Evolutionary conservation across 2,797 vertebrate species (phyloP).

Genomic region (Diceros bicornis): DNA sequence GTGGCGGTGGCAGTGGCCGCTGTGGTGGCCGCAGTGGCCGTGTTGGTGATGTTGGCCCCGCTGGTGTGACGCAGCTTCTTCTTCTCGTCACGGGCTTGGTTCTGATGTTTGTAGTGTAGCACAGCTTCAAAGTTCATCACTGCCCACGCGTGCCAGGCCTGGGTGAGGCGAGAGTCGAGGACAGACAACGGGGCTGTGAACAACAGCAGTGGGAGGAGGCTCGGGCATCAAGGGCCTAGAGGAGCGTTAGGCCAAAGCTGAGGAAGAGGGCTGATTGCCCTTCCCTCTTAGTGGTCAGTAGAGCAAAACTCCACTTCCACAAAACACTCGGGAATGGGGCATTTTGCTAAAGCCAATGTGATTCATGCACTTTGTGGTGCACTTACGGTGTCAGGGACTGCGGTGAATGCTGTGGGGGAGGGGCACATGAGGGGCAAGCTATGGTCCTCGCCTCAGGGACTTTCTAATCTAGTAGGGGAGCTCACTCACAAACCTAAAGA

Average conservation of each 20-base stretch:
- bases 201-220: neutral
- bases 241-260: neutral
- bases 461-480: neutral
- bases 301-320: neutral
- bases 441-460: neutral
- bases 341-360: neutral
- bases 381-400: neutral
- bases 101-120: slow-evolving; percentile 98
- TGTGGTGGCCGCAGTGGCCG: slow-evolving; percentile 89
- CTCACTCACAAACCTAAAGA: neutral
- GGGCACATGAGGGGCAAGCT: neutral
- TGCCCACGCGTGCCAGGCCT: slow-evolving; percentile 99
- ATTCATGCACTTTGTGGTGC: neutral
- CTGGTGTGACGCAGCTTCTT: slow-evolving; percentile 96
- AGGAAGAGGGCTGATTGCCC: neutral
- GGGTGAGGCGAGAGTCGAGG: slow-evolving; percentile 50
- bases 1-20: slow-evolving; percentile 91
- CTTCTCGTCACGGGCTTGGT: slow-evolving; percentile 96
- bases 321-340: neutral
- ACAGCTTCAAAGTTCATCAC: slow-evolving; percentile 99
- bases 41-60: slow-evolving; percentile 94
- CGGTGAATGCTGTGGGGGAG: fast-evolving
- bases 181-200: neutral
- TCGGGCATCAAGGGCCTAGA: neutral
- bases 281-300: neutral